Conservation (phyloP, 1,140 invertebrate genomes). For the Drosophila triauraria region DNA sequence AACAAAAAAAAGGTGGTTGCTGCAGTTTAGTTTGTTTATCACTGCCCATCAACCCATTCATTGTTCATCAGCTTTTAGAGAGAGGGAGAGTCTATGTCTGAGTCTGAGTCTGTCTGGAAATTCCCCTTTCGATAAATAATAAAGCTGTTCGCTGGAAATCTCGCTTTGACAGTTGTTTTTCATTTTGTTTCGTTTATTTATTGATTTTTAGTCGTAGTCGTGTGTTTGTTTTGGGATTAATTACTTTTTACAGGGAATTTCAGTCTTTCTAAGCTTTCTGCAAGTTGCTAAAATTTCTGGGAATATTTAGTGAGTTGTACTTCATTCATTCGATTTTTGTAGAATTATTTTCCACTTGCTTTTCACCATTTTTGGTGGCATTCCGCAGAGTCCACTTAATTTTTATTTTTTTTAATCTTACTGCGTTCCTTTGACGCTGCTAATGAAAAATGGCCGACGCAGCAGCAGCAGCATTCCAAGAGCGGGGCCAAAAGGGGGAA, state of each 20-base stretch:
- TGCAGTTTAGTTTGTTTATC: conserved; percentile 6
- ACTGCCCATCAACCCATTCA: conserved; percentile 15
- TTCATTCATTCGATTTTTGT: background rate
- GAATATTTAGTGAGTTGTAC: background rate
- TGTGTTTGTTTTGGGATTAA: background rate
- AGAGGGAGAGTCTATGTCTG: background rate
- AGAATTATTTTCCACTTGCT: background rate
- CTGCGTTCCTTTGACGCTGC: conserved; percentile 18
- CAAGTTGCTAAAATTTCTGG: conserved; percentile 2
- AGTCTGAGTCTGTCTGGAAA: conserved; percentile 17
- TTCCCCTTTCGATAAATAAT: conserved; percentile 24
- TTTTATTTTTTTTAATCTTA: conserved; percentile 16
- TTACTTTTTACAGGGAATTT: conserved; percentile 8
- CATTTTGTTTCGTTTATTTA: conserved; percentile 9
- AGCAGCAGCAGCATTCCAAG: conserved; percentile 35
- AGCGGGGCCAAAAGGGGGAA: conserved; percentile 15
- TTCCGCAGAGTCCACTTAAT: conserved; percentile 18
- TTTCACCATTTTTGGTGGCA: conserved; percentile 23
- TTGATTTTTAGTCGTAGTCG: conserved; percentile 5
- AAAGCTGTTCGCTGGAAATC: conserved; percentile 26
- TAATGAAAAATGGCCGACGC: conserved; percentile 53
- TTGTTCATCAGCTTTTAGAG: conserved; percentile 14
- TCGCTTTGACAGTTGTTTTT: conserved; percentile 27
- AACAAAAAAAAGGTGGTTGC: conserved; percentile 3
- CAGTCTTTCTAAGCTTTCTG: background rate